Percentiles rank a stretch among this genome's conserved stretches.
phyloP scores from a whole-genome alignment of 2,888 invertebrate genomes.

The Biston stratarius region DNA sequence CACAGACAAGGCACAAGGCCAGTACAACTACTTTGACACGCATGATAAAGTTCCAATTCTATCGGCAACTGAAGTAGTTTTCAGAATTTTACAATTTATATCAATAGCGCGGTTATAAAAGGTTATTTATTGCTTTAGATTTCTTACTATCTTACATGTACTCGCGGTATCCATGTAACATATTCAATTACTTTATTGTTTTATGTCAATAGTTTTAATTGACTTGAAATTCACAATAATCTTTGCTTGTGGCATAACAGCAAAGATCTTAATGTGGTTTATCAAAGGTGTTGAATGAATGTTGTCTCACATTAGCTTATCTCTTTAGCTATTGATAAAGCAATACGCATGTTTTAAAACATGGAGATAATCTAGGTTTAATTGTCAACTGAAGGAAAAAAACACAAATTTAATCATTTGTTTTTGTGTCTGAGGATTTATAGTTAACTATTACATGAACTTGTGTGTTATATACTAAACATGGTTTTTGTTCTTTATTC shows the following conservation, averaged over 20 bases:
- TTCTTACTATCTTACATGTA: not conserved
- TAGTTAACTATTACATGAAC: too few species aligned
- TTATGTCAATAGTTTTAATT: constrained; percentile 4
- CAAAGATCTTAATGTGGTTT: not conserved
- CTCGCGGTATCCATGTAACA: not conserved
- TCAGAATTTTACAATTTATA: constrained; percentile 11
- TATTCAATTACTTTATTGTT: constrained; percentile 11
- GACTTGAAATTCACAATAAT: not conserved
- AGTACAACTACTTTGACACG: not conserved
- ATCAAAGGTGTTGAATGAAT: too few species aligned
- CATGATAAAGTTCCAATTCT: constrained; percentile 21
- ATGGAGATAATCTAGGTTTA: not conserved
- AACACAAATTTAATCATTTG: not conserved
- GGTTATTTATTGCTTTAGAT: constrained; percentile 12
- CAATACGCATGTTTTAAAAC: not conserved
- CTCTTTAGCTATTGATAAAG: not conserved
- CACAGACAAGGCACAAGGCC: not conserved
- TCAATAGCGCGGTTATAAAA: constrained; percentile 3
- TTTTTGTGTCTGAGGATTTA: too few species aligned
- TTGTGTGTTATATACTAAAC: too few species aligned
- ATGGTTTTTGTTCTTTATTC: too few species aligned
- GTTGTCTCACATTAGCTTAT: not conserved
- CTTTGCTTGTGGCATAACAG: not conserved
- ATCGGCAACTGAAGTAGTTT: constrained; percentile 31
- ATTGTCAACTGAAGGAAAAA: not conserved